Evolutionary conservation across 2,113 vertebrate species (phyloP).

Genomic region (Chamaea fasciata): DNA sequence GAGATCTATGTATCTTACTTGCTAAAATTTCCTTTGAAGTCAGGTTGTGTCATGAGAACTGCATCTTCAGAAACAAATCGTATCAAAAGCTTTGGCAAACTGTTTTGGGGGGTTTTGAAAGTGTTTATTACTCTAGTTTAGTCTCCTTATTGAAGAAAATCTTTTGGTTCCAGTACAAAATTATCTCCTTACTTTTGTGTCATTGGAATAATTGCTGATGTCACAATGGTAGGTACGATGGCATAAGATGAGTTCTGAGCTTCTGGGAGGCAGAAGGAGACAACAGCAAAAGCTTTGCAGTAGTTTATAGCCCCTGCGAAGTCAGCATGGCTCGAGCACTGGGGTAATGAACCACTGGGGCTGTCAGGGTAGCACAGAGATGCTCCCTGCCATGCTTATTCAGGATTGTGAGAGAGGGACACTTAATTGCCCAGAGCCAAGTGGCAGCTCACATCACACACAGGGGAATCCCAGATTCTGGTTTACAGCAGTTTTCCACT

Average conservation of each 20-base stretch:
- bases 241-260: background rate
- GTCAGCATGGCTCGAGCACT: background rate
- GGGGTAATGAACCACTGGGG: background rate
- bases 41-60: background rate
- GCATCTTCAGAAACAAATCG: background rate
- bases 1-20: background rate
- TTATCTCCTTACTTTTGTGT: background rate
- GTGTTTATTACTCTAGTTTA: background rate
- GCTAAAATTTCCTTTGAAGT: background rate
- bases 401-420: background rate
- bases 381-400: background rate
- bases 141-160: background rate
- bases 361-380: background rate
- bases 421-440: background rate
- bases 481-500: slow-evolving; percentile 18
- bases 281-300: background rate
- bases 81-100: background rate
- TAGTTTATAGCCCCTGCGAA: background rate
- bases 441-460: background rate
- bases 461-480: background rate
- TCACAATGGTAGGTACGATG: background rate
- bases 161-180: background rate
- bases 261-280: background rate
- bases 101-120: background rate
- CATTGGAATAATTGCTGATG: background rate